Evolutionary conservation across 2,888 invertebrate genomes (phyloP).

Genomic region (Eupithecia centaureata): DNA sequence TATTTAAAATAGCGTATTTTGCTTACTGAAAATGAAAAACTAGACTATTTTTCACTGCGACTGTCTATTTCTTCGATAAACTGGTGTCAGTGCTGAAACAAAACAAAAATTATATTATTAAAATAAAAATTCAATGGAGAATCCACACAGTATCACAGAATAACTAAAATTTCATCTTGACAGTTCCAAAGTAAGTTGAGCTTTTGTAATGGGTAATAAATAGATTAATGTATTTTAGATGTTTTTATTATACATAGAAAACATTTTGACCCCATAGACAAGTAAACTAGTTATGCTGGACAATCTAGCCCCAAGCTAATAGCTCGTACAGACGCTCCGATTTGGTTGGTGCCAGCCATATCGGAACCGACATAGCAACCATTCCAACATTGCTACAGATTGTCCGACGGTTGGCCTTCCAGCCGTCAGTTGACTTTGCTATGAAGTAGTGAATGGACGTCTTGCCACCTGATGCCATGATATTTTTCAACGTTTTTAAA

Average conservation of each 20-base stretch:
- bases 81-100: slow-evolving; percentile 31
- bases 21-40: background rate
- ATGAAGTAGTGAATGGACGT: too few relatives aligned
- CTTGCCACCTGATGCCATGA: too few relatives aligned
- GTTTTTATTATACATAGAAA: background rate
- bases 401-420: too few relatives aligned
- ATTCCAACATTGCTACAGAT: too few relatives aligned
- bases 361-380: too few relatives aligned
- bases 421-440: too few relatives aligned
- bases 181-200: background rate
- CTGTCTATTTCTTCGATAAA: slow-evolving; percentile 1
- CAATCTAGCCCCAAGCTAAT: too few relatives aligned
- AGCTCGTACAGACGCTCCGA: too few relatives aligned
- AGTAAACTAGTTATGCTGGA: too few relatives aligned
- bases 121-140: background rate
- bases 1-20: background rate
- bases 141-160: background rate
- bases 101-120: background rate
- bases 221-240: background rate
- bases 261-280: background rate
- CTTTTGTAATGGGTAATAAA: background rate
- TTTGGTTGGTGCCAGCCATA: too few relatives aligned
- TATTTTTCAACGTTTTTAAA: too few relatives aligned
- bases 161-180: background rate
- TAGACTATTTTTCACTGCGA: background rate